These are phyloP conservation scores for Genyomyrus donnyi DNA, from an alignment of 2,113 vertebrate genomes.

Conservation along the genomic window DNA sequence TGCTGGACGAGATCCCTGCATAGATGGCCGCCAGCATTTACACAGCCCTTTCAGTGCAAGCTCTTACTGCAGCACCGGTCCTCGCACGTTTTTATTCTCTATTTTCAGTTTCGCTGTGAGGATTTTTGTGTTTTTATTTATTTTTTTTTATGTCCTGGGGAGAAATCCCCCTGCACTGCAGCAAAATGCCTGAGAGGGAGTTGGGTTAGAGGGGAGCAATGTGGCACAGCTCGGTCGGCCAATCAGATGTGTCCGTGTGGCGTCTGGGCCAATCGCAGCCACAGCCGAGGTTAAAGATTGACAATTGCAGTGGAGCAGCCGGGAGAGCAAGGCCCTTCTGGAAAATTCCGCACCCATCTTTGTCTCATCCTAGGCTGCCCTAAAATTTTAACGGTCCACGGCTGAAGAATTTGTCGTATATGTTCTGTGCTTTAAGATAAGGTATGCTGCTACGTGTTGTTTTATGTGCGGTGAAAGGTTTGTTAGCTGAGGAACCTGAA, in stretches of 20 bases:
- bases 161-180: slow-evolving; percentile 90
- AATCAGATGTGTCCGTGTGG: slow-evolving; percentile 66
- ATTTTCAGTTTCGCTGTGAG: not conserved
- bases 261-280: slow-evolving; percentile 71
- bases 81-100: not conserved
- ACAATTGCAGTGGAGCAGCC: slow-evolving; percentile 76
- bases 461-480: slow-evolving; percentile 54
- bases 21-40: not conserved
- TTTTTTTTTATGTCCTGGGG: slow-evolving; percentile 36
- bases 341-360: slow-evolving; percentile 91
- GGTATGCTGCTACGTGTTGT: slow-evolving; percentile 64
- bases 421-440: slow-evolving; percentile 66
- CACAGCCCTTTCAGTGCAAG: not conserved
- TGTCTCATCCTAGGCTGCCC: slow-evolving; percentile 74
- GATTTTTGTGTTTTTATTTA: slow-evolving; percentile 15
- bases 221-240: slow-evolving; percentile 67
- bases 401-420: slow-evolving; percentile 64
- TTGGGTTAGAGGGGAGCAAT: slow-evolving; percentile 70
- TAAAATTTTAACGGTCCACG: slow-evolving; percentile 53
- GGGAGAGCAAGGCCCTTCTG: slow-evolving; percentile 83
- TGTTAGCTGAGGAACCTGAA: slow-evolving; percentile 42
- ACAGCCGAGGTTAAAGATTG: slow-evolving; percentile 89
- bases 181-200: slow-evolving; percentile 75
- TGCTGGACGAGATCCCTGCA: not conserved
- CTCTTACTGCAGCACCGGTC: not conserved